These are phyloP conservation scores for Enoplosus armatus DNA, from an alignment of 2,797 vertebrate species.

Conservation along the genomic window DNA sequence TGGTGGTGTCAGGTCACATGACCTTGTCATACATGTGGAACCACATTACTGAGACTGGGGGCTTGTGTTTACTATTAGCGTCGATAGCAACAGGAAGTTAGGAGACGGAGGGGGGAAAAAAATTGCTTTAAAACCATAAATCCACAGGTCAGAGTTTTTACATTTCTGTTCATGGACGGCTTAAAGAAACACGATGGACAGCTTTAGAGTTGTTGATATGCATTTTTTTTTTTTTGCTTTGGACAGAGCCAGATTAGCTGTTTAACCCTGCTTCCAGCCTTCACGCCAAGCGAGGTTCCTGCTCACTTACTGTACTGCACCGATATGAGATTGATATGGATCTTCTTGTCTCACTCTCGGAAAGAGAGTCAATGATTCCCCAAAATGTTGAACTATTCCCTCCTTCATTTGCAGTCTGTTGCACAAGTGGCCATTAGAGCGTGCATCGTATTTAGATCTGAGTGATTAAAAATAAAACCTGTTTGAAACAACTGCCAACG, in stretches of 20 bases:
- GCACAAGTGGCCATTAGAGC: conserved; percentile 10
- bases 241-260: not conserved
- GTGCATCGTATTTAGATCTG: conserved; percentile 5
- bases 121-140: not conserved
- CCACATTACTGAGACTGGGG: not conserved
- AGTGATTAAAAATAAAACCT: conserved; percentile 21
- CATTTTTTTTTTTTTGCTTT: not conserved
- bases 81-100: not conserved
- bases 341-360: not conserved
- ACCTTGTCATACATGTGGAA: not conserved
- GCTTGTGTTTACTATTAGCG: not conserved
- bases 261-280: not conserved
- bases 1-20: not conserved
- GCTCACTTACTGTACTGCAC: not conserved
- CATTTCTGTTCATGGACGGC: not conserved
- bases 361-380: not conserved
- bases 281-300: not conserved
- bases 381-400: not conserved
- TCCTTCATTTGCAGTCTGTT: not conserved
- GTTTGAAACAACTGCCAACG: conserved; percentile 6
- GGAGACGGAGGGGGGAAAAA: not conserved
- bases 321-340: not conserved
- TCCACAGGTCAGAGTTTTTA: not conserved
- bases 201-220: not conserved
- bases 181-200: not conserved